A percentile compares a stretch with the other conserved stretches of the same genome.
phyloP scores from a whole-genome alignment of 2,888 invertebrate species.

The Eristalis tenax region DNA sequence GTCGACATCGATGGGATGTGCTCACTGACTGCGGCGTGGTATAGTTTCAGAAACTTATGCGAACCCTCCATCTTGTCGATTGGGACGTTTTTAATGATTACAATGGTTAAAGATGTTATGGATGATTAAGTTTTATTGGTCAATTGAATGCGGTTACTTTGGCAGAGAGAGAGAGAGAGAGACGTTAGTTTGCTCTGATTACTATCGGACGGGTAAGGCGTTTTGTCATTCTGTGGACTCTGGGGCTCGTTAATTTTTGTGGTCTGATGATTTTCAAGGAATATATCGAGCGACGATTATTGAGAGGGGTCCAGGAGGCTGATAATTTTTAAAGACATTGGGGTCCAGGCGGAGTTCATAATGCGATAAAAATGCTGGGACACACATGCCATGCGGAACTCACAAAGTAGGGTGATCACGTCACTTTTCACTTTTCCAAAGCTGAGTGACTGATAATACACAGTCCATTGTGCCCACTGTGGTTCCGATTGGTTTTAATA shows the following conservation, averaged over 20 bases:
- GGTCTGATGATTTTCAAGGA: neutral
- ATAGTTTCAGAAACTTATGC: neutral
- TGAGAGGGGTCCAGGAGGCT: neutral
- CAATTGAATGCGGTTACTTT: neutral
- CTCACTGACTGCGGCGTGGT: neutral
- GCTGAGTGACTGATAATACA: too few relatives aligned
- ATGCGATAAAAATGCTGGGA: too few relatives aligned
- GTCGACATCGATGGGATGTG: neutral
- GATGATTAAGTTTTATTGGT: conserved; percentile 14
- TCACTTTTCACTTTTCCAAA: too few relatives aligned
- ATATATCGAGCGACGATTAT: neutral
- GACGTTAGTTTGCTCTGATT: neutral
- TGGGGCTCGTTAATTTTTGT: neutral
- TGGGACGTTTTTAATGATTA: neutral
- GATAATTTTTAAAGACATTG: too few relatives aligned
- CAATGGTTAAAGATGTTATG: neutral
- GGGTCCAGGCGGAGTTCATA: too few relatives aligned
- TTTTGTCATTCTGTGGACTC: neutral
- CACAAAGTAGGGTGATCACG: too few relatives aligned
- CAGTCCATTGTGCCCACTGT: too few relatives aligned
- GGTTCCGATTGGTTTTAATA: too few relatives aligned
- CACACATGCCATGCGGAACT: too few relatives aligned
- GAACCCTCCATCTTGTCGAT: neutral
- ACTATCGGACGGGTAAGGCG: neutral
- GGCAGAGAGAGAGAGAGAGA: neutral